Base-by-base conservation (phyloP, 2,113 vertebrate species). In the Eptesicus fuscus region DNA sequence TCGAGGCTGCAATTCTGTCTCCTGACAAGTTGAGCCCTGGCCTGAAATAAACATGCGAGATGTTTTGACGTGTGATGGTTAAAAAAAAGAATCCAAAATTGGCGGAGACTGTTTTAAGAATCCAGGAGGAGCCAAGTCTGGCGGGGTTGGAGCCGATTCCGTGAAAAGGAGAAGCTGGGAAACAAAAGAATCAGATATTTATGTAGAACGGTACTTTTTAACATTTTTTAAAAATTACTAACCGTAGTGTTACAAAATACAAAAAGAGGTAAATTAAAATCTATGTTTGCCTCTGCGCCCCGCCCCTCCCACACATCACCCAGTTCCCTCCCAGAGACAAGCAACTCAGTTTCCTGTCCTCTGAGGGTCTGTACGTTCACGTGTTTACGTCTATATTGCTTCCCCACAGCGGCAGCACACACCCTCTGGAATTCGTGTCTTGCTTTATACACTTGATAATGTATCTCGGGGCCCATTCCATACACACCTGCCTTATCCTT, bases 31-130 rank as follows among this genome's bases (percentile, higher is more conserved):
- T 23, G 25, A 77, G 86, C 89, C 92, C 85, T 51, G 2, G 63
- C 96, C 95, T 13, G 65, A 95, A 96, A 97, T 97, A 95, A 94
- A 94, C 93, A 44, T 23, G 49, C 51, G 93, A 74, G 96, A 93
- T 32, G 85, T 88, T 83, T 89, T 83, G 69, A 91, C 83, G 17
- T 65, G 82, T 51, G 91, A 92, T 37, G 78, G 65, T 94, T 88
- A 22, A 90, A 88, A 95, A 76, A 92, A 91, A 69, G 67, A 73
- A 74, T 74, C 82, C 69, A 4, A 4, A 25, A 89, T 89, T 90
- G 86, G 91, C 89, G 44, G 9, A 4, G 53, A 42, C 86, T 89
- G 83, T 86, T 89, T 86, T 91, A 83, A 91, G 91, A 93, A 44
- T 76, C 53, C 17, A 0, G 16, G 59, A 92, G 56, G 63, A 56